Base-by-base conservation (phyloP, 2,113 vertebrate genomes). In the Antigone vipio region DNA sequence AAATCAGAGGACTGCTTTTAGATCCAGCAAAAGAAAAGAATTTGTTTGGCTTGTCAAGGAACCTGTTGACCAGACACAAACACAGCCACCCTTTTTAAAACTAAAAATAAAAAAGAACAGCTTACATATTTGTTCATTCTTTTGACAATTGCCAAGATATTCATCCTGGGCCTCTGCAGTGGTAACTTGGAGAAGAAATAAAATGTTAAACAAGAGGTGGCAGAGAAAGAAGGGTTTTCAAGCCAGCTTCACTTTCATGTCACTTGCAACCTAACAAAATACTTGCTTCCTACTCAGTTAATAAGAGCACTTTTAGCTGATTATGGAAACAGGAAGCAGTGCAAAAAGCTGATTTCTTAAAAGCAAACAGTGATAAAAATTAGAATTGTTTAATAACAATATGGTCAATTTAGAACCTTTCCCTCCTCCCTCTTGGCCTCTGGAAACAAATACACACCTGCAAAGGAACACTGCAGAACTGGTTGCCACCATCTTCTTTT, bases 1-100 rank as follows among this genome's bases (percentile, higher is more conserved):
- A 91, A 92, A 80, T 75, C 56, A 83, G 30, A 88, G 19, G 56
- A 76, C 32, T 78, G 29, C 35, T 79, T 91, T 88, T 63, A 94
- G 63, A 85, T 63, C 34, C 20, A 95, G 52, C 34, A 74, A 73
- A 4, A 93, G 60, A 64, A 94, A 83, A 75, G 4, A 81, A 73
- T 83, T 67, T 92, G 30, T 83, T 89, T 89, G 56, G n/a, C 22
- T 85, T 89, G 53, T 88, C 93, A 89, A 78, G 45, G 63, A 86
- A 68, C 49, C 34, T 91, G 38, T 66, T 77, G 52, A 93, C 76
- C 50, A 56, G 89, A 97, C 73, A 84, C 18, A 95, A 90, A 74
- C 24, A 69, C 38, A 85, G 79, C 3, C 27, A 3, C 45, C 74
- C 40, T 77, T 86, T 95, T 94, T 55, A 84, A 79, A 95, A 78